Base-by-base conservation (phyloP, 2,797 vertebrate genomes). In the Falco novaeseelandiae region DNA sequence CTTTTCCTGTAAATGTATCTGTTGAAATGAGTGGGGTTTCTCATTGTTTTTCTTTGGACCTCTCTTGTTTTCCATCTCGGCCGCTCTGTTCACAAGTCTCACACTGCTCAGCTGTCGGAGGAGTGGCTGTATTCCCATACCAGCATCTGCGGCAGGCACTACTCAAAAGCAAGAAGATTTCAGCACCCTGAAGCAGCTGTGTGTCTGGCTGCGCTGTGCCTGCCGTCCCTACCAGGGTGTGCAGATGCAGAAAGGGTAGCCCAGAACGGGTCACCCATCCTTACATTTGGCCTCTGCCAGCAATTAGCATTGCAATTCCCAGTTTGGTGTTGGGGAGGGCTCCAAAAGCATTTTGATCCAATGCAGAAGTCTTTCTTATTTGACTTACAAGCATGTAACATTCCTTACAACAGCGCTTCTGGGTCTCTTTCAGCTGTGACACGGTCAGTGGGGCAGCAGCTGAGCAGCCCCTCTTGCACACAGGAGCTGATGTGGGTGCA, bases 141-240 rank as follows among this genome's bases (percentile, higher is more conserved):
- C 62, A 23, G 19, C 32, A 8, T 66, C 67, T 52, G 84, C 80
- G 67, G 58, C 52, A 34, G 49, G 57, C 40, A 23, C 42, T 36
- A 10, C 69, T 67, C 21, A 20, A 40, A 65, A 44, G 18, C 34
- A 49, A 67, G 66, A 46, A 17, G 36, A 27, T 69, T 51, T 69
- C 38, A 32, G 55, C n/a, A 16, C 17, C 54, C 55, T 12, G 40
- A 27, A 23, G 40, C 29, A 51, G 51, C 40, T 54, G 44, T 7
- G n/a, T 23, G 34, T 20, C 54, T 40, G 6, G 4, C 11, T 30
- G 48, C 58, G 6, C 13, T 21, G 12, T 1, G 3, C 52, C 63
- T 23, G 36, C 1, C 0, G 23, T 32, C 36, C 34, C 38, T 36
- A 8, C 36, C 34, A 2, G 34, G 12, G 22, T 3, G 19, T 4